These are phyloP conservation scores for Brachionus sp. DNA, from an alignment of 1,140 invertebrate genomes.

Conservation along the genomic window DNA sequence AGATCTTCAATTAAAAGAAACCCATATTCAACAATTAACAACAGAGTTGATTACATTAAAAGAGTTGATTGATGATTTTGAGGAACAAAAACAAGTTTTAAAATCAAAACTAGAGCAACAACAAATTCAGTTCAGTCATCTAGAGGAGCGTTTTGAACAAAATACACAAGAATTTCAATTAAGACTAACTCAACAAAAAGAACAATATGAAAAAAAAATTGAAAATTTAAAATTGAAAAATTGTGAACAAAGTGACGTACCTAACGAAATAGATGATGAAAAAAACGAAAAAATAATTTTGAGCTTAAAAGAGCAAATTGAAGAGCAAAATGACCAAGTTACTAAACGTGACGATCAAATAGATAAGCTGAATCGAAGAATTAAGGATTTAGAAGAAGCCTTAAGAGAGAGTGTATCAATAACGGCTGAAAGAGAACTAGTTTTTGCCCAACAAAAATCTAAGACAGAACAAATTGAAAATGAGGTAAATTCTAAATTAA, in stretches of 20 bases:
- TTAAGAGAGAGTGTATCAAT: constrained; percentile 65
- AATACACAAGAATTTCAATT: background rate
- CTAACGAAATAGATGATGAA: background rate
- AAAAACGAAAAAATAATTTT: background rate
- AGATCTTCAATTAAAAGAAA: constrained; percentile 49
- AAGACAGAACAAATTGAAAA: constrained; percentile 53
- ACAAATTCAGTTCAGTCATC: constrained; percentile 32
- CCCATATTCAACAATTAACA: constrained; percentile 33
- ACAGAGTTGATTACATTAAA: constrained; percentile 1
- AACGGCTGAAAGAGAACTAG: constrained; percentile 63
- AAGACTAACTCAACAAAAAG: background rate
- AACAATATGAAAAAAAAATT: constrained; percentile 2
- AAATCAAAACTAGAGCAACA: constrained; percentile 40
- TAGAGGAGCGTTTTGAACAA: constrained; percentile 35
- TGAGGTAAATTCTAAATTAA: background rate
- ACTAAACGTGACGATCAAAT: constrained; percentile 59
- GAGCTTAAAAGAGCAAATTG: background rate
- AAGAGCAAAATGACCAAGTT: constrained; percentile 56
- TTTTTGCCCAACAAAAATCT: constrained; percentile 59
- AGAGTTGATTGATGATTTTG: constrained; percentile 38
- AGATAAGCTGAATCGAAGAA: constrained; percentile 57
- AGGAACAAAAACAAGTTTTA: constrained; percentile 35
- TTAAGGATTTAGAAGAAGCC: constrained; percentile 75
- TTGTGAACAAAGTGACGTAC: background rate
- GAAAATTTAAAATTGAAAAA: background rate